A percentile compares a stretch with the other conserved stretches of the same genome.
Evolutionary conservation across 2,113 vertebrate species (phyloP).

Genomic region (Ochotona curzoniae): DNA sequence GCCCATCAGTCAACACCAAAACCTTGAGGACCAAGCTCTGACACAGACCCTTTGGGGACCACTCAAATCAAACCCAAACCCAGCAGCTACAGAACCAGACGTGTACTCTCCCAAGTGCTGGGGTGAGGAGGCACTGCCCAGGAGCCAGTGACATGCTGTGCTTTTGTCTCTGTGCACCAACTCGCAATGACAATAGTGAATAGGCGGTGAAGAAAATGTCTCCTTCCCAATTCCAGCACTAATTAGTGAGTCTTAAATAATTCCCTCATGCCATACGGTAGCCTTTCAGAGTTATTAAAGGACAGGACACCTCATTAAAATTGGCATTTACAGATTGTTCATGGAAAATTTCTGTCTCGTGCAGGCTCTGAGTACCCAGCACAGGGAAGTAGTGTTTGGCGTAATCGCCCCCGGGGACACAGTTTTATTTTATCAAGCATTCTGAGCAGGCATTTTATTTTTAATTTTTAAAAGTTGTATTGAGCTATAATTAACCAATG

Average conservation of each 20-base stretch:
- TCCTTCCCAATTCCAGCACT: not conserved
- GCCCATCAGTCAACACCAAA: no score
- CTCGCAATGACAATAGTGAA: not conserved
- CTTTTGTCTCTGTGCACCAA: not conserved
- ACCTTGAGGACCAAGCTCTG: no score
- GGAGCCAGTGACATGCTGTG: fast-evolving
- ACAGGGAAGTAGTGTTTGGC: not conserved
- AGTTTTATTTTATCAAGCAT: not conserved
- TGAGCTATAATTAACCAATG: not conserved
- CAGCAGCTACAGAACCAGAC: no score
- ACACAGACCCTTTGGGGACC: no score
- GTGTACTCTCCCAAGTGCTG: not conserved
- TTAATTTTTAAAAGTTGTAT: conserved; percentile 8
- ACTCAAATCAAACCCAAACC: no score
- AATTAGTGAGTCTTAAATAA: not conserved
- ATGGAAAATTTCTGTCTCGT: not conserved
- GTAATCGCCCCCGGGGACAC: not conserved
- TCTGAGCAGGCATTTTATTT: not conserved
- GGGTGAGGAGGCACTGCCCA: not conserved
- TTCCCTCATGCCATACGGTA: not conserved
- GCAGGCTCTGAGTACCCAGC: not conserved
- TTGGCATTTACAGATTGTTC: not conserved
- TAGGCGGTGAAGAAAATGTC: not conserved
- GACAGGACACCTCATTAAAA: not conserved
- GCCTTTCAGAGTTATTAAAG: not conserved